Percentiles rank a stretch among this genome's conserved stretches.
Conservation (phyloP, 2,888 invertebrate species). For the Chorisops tibialis region DNA sequence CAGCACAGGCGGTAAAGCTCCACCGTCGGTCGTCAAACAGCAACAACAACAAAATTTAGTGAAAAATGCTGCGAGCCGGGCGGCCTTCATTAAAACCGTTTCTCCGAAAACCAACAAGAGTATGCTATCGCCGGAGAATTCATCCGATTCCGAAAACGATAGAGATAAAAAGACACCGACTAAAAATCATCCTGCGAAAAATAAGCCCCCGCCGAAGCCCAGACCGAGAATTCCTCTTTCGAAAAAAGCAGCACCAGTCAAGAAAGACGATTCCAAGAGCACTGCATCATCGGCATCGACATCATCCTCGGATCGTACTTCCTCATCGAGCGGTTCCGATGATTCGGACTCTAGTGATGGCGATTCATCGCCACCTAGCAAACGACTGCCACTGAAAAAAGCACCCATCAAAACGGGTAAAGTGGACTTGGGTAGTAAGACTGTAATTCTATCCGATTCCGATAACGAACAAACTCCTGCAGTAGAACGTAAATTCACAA, state of each 20-base stretch:
- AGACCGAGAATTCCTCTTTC: conserved; percentile 28
- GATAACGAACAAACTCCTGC: conserved; percentile 46
- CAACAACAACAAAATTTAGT: conserved; percentile 43
- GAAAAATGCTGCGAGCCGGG: conserved; percentile 31
- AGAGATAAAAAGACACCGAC: conserved; percentile 42
- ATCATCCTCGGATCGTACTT: conserved; percentile 42
- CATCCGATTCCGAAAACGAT: conserved; percentile 60
- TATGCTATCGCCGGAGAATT: conserved; percentile 79
- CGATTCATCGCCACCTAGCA: conserved; percentile 37
- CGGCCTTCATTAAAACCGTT: background rate
- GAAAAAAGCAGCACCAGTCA: conserved; percentile 44
- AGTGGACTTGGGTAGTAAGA: conserved; percentile 47
- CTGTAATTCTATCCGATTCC: conserved; percentile 57
- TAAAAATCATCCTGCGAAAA: conserved; percentile 40
- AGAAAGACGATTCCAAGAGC: conserved; percentile 37
- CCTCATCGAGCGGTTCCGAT: conserved; percentile 50
- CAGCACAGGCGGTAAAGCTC: conserved; percentile 52
- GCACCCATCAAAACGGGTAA: conserved; percentile 42
- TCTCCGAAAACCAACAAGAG: conserved; percentile 61
- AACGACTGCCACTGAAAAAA: conserved; percentile 26
- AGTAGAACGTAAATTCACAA: conserved; percentile 60
- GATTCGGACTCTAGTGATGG: conserved; percentile 48
- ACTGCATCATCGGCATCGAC: conserved; percentile 44
- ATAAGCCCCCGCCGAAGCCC: conserved; percentile 47
- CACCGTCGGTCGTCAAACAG: conserved; percentile 40